Conservation (phyloP, 1,140 invertebrate genomes). For the Bombus confusus region DNA sequence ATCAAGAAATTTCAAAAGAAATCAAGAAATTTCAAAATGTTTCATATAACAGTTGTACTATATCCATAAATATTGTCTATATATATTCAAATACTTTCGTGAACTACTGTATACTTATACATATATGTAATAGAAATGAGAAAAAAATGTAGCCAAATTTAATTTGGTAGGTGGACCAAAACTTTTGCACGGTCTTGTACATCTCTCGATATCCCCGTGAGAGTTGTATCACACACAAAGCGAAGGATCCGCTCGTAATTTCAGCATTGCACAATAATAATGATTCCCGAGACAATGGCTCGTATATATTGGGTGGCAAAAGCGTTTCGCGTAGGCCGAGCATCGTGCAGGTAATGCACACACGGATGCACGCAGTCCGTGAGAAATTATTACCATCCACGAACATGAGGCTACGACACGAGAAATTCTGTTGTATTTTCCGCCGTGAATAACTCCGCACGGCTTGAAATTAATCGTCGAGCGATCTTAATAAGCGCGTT, state of each 20-base stretch:
- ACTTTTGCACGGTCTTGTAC: background rate
- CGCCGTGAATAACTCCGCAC: slow-evolving; percentile 50
- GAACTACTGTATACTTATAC: too few species aligned
- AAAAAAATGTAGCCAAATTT: background rate
- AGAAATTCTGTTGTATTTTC: slow-evolving; percentile 63
- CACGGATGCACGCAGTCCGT: slow-evolving; percentile 45
- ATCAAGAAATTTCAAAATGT: too few species aligned
- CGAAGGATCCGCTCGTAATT: slow-evolving; percentile 67
- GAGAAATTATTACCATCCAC: slow-evolving; percentile 59
- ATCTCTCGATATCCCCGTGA: slow-evolving; percentile 8
- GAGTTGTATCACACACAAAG: slow-evolving; percentile 44
- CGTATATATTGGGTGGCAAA: slow-evolving; percentile 67
- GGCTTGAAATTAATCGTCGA: slow-evolving; percentile 62
- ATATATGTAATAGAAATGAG: too few species aligned
- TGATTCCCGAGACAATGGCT: slow-evolving; percentile 71
- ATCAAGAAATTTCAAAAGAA: too few species aligned
- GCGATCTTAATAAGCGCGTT: slow-evolving; percentile 62
- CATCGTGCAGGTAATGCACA: slow-evolving; percentile 48
- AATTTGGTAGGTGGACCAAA: background rate
- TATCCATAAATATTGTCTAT: too few species aligned
- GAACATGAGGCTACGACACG: slow-evolving; percentile 17
- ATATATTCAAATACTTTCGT: too few species aligned
- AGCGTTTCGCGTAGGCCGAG: slow-evolving; percentile 66
- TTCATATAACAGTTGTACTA: too few species aligned
- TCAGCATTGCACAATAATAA: slow-evolving; percentile 65